A percentile compares a stretch with the other conserved stretches of the same genome.
These are phyloP conservation scores for Drosophila albomicans DNA, from an alignment of 1,140 invertebrate species.

Conservation along the genomic window DNA sequence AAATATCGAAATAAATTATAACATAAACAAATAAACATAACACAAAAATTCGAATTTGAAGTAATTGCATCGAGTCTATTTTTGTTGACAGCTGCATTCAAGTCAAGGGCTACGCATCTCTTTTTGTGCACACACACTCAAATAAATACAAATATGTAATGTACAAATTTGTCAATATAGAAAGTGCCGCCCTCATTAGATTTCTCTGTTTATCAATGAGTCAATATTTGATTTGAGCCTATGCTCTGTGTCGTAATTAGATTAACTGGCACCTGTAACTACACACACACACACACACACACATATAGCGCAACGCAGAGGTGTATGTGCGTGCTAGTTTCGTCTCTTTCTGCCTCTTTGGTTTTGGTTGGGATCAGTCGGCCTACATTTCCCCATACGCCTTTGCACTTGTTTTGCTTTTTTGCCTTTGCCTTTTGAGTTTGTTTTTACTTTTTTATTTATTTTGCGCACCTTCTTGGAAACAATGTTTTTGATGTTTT, in stretches of 20 bases:
- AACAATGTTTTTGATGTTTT: conserved; percentile 17
- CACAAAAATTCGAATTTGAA: too few species aligned
- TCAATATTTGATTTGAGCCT: conserved; percentile 55
- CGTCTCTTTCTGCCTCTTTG: conserved; percentile 22
- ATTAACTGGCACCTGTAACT: conserved; percentile 69
- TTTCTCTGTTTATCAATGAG: conserved; percentile 53
- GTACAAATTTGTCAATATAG: conserved; percentile 7
- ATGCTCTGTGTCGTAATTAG: conserved; percentile 66
- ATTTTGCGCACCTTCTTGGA: conserved; percentile 48
- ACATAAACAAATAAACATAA: too few species aligned
- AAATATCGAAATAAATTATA: too few species aligned
- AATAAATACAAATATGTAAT: not conserved
- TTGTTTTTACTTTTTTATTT: conserved; percentile 44
- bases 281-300: conserved; percentile 21
- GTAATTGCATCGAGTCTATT: not conserved
- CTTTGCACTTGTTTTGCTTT: conserved; percentile 47
- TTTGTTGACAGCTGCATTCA: not conserved
- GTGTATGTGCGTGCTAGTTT: conserved; percentile 58
- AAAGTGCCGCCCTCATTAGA: conserved; percentile 40
- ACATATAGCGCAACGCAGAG: conserved; percentile 7
- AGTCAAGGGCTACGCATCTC: not conserved
- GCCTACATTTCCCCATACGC: conserved; percentile 35
- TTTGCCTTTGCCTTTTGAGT: conserved; percentile 41
- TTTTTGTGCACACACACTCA: not conserved
- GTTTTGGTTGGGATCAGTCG: conserved; percentile 36